Evolutionary conservation across 2,797 vertebrate species (phyloP), one percentile per base, ranked within the genome.

Genomic region (Rhinella marina): DNA sequence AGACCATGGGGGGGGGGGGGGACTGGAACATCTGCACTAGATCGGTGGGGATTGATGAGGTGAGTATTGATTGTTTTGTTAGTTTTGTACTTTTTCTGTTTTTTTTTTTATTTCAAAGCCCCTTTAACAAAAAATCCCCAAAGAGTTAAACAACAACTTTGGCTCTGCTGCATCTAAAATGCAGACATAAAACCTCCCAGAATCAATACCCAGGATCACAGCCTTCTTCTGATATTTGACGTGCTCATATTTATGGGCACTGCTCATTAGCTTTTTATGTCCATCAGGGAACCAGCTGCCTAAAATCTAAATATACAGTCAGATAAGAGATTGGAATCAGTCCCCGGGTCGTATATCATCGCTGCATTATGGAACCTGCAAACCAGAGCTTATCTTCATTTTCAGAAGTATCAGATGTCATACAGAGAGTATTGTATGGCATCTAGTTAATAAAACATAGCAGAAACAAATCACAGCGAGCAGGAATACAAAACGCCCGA

Each of bases 371-470:
- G 81, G 73, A 56, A 85, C 87, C 76, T 81, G 68, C 41, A 81
- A 82, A 75, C 83, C 29, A 50, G 52, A 83, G 54, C 75, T 88
- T 88, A 81, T 80, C 57, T 85, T 85, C 56, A 75, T 76, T 85
- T 88, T 81, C 41, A 61, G 17, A 85, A 85, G 87, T 85, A 88
- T 88, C 87, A 88, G 62, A 88, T 88, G 87, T 88, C 83, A 85
- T 25, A 54, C 29, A n/a, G 77, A 82, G 50, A 76, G 56, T 61
- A 80, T 81, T 66, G 66, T 85, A 76, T 88, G 87, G 77, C 83
- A 85, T 48, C 75, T 81, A 57, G 76, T 81, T 88, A 88, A 85
- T 88, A 88, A 88, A 88, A 85, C 87, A 85, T 81, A 41, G 78
- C 27, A 73, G 27, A 81, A 75, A 81, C 83, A 88, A 85, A 88